Base-by-base conservation (phyloP, 1,140 invertebrate genomes). In the Lerema accius region DNA sequence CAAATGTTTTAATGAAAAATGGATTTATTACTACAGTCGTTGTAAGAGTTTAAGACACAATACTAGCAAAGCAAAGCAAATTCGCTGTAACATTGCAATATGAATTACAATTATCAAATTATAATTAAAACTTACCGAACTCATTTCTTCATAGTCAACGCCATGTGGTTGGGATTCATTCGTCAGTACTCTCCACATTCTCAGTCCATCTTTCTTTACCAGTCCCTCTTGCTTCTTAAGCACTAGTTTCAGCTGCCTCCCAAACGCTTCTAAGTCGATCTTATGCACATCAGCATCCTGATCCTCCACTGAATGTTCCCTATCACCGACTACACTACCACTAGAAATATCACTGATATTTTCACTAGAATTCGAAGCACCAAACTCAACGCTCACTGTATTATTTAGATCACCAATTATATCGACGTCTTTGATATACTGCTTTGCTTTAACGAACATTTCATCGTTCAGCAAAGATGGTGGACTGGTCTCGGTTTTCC, bases 211-310 rank as follows among this genome's bases (percentile, higher is more conserved):
- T 66, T 94, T 94, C 83, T 95, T 94, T 67, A 94, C 92, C 37
- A 96, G 86, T 19, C 95, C 94, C 65, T 95, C 92, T 40, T 95
- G 96, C 40, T 93, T 94, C 70, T 93, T 93, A 67, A 98, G 85
- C 70, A 93, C 94, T 64, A 98, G 89, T 76, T 95, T 94, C 69
- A 95, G 88, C 66, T 93, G 92, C 78, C 92, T 93, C 11, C 96
- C 96, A 77, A 96, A 97, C 42, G 95, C 96, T 82, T 94, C 94
- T 65, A 97, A 92, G 61, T 94, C 94, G 16, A 96, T 92, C 80
- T 94, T 94, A 68, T 94, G 94, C 19, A 92, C 90, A 69, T 89
- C 89, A 48, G 76, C 69, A 78, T 92, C 83, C 76, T 87, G 75
- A 72, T 91, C 71, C 75, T 92, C 80, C 79, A 92, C 75, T 71